phyloP scores from a whole-genome alignment of 2,888 invertebrate species.

The Nesidiocoris tenuis region DNA sequence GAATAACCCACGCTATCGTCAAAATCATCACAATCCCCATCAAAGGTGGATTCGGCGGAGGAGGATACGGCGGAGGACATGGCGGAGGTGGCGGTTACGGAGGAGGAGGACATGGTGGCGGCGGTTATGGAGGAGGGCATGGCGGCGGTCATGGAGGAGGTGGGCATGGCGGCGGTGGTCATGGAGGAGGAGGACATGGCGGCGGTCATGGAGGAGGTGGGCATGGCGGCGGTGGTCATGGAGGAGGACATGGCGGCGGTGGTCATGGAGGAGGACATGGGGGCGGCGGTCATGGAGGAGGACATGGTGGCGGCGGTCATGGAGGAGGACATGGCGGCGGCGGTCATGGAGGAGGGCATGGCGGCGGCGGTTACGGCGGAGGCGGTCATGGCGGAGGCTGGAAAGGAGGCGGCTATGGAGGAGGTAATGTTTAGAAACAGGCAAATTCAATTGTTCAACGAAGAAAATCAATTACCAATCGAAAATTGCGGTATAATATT shows the following conservation, averaged over 20 bases:
- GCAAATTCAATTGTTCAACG: too few relatives aligned
- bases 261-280: neutral
- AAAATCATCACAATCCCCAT: conserved; percentile 34
- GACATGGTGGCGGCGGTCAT: neutral
- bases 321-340: neutral
- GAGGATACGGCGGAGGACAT: conserved; percentile 15
- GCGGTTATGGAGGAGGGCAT: conserved; percentile 19
- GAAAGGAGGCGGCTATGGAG: neutral
- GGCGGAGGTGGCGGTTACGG: conserved; percentile 20
- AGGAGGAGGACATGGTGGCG: conserved; percentile 26
- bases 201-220: neutral
- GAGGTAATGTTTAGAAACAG: too few relatives aligned
- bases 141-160: conserved; percentile 31
- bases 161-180: conserved; percentile 10
- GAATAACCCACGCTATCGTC: conserved; percentile 11
- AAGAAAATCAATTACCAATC: too few relatives aligned
- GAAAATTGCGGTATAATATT: too few relatives aligned
- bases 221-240: neutral
- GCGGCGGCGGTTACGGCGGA: neutral
- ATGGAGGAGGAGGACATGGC: neutral
- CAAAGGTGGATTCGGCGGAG: conserved; percentile 35
- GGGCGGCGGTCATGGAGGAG: neutral
- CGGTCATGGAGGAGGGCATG: neutral
- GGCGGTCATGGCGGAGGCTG: neutral
- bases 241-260: neutral